Conservation (phyloP, 2,888 invertebrate species). For the Tipula unca region DNA sequence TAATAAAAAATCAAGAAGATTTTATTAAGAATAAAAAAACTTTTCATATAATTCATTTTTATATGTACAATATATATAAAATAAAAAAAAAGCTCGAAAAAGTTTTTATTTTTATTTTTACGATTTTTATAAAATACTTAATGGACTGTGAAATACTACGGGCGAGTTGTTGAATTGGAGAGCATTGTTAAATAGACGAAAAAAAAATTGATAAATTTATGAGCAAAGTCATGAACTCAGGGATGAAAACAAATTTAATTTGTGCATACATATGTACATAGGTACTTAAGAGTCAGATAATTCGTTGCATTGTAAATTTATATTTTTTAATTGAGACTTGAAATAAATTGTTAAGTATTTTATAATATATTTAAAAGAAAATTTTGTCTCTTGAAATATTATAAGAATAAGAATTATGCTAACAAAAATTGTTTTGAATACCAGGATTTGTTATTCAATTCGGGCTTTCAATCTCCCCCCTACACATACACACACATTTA, state of each 20-base stretch:
- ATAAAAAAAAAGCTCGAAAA: background rate
- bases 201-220: background rate
- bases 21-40: background rate
- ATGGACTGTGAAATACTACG: slow-evolving; percentile 14
- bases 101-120: background rate
- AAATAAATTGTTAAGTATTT: background rate
- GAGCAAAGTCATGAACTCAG: background rate
- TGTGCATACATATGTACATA: background rate
- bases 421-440: background rate
- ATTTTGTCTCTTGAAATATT: background rate
- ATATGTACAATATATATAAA: background rate
- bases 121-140: background rate
- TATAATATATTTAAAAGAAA: background rate
- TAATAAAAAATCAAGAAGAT: slow-evolving; percentile 2
- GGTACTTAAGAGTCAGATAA: background rate
- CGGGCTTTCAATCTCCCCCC: background rate
- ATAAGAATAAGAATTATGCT: background rate
- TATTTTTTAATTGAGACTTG: background rate
- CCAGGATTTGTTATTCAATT: background rate
- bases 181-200: background rate
- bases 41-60: background rate
- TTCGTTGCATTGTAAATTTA: background rate
- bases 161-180: slow-evolving; percentile 8
- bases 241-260: background rate
- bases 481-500: background rate